Evolutionary conservation across 1,140 invertebrate species (phyloP), one percentile per base, ranked within the genome.

Genomic region (Ganaspis sp.): DNA sequence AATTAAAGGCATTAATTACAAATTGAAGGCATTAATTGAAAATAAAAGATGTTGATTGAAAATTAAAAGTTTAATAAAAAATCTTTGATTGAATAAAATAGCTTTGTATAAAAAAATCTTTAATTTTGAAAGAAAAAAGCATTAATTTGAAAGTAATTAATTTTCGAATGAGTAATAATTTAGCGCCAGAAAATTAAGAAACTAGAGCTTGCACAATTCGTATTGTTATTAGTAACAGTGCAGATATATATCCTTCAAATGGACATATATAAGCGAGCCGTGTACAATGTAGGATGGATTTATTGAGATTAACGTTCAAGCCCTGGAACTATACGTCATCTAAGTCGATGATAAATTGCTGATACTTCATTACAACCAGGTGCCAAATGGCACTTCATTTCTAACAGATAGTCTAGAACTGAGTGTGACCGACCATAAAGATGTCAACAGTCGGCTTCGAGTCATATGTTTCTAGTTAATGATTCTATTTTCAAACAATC

Each of bases 301-400:
- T n/a, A 64, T 64, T 64, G 58, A 64, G 58, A 64, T 64, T 64
- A 34, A 64, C 26, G 58, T 29, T 15, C 54, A 64, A 8, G 26
- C 23, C 11, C 58, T 64, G 12, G 5, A 64, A 64, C 26, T 26
- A 64, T 64, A 34, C 58, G 26, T 64, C 58, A 29, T 64, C 58
- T 64, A 34, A 29, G 15, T 26, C 23, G 23, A 64, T 64, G 58
- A 64, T 64, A 64, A 64, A 64, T 64, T 64, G 58, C 23, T 64
- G 58, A 64, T 29, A n/a, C 58, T 64, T 64, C 26, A 34, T 64
- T 64, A 64, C 23, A 64, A 26, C 58, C 58, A 64, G 58, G 58
- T 64, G 58, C 58, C 58, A 64, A 64, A 64, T 64, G 58, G 58
- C 15, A 64, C 26, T 29, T 64, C 58, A 64, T 29, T 29, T 29